Conservation (phyloP, 1,140 invertebrate species). For the Chlorops oryzae region DNA sequence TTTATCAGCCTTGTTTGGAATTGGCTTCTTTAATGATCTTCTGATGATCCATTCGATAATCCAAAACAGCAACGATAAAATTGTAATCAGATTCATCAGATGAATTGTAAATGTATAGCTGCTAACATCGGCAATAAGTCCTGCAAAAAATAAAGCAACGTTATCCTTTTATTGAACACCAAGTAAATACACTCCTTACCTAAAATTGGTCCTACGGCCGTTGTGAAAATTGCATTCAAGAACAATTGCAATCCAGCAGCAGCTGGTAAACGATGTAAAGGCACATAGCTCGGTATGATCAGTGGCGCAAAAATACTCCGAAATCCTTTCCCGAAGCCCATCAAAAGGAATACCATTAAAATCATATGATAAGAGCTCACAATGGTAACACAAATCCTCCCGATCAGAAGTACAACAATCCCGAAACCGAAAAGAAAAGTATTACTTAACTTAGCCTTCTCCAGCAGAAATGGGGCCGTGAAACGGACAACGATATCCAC, state of each 20-base stretch:
- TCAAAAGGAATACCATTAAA: conserved; percentile 52
- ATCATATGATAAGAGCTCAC: conserved; percentile 47
- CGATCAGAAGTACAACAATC: conserved; percentile 57
- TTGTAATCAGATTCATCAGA: no score
- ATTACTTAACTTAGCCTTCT: conserved; percentile 57
- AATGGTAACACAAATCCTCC: conserved; percentile 54
- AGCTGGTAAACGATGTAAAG: conserved; percentile 56
- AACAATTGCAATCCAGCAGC: conserved; percentile 58
- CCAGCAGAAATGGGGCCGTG: conserved; percentile 56
- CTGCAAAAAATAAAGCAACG: not conserved
- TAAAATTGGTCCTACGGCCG: conserved; percentile 54
- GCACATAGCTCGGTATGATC: conserved; percentile 59
- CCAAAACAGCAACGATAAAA: no score
- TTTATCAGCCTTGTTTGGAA: no score
- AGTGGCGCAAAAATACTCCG: conserved; percentile 61
- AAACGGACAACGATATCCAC: conserved; percentile 58
- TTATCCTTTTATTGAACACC: not conserved
- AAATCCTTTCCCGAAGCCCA: conserved; percentile 59
- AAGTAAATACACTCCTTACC: conserved; percentile 46
- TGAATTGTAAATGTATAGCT: no score
- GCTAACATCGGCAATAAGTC: no score
- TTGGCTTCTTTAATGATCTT: no score
- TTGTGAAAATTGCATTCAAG: conserved; percentile 54
- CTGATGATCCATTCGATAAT: no score
- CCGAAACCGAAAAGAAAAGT: conserved; percentile 62